Conservation (phyloP, 2,113 vertebrate genomes). For the Felis catus region DNA sequence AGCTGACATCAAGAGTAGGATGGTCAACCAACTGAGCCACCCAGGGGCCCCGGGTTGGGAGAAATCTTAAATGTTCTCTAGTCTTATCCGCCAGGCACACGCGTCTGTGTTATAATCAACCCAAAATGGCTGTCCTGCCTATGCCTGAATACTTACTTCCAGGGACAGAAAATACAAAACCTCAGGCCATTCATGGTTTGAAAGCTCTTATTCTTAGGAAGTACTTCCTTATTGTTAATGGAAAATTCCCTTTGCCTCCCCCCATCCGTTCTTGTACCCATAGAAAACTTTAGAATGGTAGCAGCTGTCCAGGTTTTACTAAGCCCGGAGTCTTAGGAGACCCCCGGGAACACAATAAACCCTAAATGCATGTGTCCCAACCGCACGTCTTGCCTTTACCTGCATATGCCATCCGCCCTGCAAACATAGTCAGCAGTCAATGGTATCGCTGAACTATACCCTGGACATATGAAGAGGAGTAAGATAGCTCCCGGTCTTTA, state of each 20-base stretch:
- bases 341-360: neutral
- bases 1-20: no score
- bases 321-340: neutral
- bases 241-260: neutral
- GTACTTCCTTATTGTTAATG: neutral
- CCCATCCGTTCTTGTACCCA: neutral
- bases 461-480: neutral
- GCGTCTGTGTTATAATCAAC: neutral
- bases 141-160: neutral
- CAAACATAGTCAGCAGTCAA: neutral
- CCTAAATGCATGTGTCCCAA: neutral
- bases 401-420: neutral
- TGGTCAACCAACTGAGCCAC: no score
- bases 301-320: neutral
- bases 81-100: neutral
- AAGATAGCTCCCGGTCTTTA: neutral
- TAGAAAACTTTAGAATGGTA: neutral
- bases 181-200: neutral
- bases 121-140: neutral
- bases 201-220: constrained; percentile 3
- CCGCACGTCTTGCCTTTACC: neutral
- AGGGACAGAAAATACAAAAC: neutral
- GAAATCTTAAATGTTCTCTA: neutral
- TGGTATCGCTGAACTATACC: rapidly evolving
- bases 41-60: neutral